A percentile compares a stretch with the other conserved stretches of the same genome.
phyloP scores from a whole-genome alignment of 2,113 vertebrate genomes.

The Chiloscyllium plagiosum region DNA sequence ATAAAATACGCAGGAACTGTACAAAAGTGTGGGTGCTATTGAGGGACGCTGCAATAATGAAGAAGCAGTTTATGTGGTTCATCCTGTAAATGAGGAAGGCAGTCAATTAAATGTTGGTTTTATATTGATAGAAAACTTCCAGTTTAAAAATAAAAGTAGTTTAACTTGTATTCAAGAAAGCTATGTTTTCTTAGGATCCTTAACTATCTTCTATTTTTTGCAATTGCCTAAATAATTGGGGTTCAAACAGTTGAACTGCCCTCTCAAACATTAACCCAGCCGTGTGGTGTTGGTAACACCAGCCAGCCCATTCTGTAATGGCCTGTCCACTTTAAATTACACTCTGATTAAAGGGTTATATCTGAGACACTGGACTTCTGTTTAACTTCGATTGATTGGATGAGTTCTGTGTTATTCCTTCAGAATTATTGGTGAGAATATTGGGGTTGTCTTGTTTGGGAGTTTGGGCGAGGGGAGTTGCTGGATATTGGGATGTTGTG shows the following conservation, averaged over 20 bases:
- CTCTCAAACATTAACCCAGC: not conserved
- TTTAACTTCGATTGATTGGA: not conserved
- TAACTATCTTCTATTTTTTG: not conserved
- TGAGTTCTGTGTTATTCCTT: not conserved
- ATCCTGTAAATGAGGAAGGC: not conserved
- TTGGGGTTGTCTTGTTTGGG: not conserved
- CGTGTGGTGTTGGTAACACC: not conserved
- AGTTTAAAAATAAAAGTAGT: not conserved
- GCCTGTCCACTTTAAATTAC: not conserved
- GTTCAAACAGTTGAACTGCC: not conserved
- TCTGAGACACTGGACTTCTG: not conserved
- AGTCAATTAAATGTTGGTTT: not conserved
- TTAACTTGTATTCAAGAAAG: not conserved
- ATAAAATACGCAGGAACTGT: not conserved
- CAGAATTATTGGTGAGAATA: not conserved
- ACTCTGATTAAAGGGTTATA: not conserved
- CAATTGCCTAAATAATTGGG: not conserved
- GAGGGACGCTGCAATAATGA: not conserved
- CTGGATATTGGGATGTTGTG: not conserved
- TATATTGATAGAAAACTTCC: not conserved
- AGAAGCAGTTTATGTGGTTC: not conserved
- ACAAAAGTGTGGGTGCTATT: not conserved
- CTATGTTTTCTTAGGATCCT: not conserved
- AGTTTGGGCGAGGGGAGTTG: not conserved
- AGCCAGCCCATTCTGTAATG: not conserved